Evolutionary conservation across 2,888 invertebrate species (phyloP), one percentile per base, ranked within the genome.

Genomic region (Lordiphosa fenestrarum): DNA sequence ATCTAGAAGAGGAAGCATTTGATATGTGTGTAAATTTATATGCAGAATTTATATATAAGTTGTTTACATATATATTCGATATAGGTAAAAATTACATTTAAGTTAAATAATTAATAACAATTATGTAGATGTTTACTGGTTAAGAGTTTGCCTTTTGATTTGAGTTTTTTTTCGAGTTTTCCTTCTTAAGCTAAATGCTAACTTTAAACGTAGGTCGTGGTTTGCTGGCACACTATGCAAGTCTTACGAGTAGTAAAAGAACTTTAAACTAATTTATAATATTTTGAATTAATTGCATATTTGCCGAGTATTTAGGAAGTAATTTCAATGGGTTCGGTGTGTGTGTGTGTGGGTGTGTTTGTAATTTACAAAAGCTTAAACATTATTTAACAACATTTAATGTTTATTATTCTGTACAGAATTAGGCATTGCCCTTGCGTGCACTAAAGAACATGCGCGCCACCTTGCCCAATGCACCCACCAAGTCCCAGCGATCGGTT

Each of bases 311-410:
- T 66, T 65, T 49, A 48, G 55, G 21, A 60, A 53, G 12, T 42
- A 84, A 81, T 76, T 84, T 84, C 84, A 84, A 66, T 76, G 76
- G 84, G 66, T 53, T 66, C 42, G 37, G 52, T 59, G 49, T 55
- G 50, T 50, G 52, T 53, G 72, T 69, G 72, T 80, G 52, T 53
- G 72, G 68, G 72, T 80, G 71, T 46, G 53, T 49, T 59, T 66
- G 65, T 80, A 82, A 86, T 87, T 71, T 87, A 88, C 86, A 85
- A 77, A 30, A 19, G 71, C 88, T 88, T 88, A 88, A 73, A 81
- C 84, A 86, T 82, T 88, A 88, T 88, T 88, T 87, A 88, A 88
- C 88, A 88, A 88, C 88, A 88, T 88, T 86, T 74, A 83, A 80
- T 76, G 74, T 86, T 69, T 64, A 62, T 69, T 65, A 50, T n/a